phyloP scores from a whole-genome alignment of 2,797 vertebrate genomes.

The Aplochiton taeniatus region DNA sequence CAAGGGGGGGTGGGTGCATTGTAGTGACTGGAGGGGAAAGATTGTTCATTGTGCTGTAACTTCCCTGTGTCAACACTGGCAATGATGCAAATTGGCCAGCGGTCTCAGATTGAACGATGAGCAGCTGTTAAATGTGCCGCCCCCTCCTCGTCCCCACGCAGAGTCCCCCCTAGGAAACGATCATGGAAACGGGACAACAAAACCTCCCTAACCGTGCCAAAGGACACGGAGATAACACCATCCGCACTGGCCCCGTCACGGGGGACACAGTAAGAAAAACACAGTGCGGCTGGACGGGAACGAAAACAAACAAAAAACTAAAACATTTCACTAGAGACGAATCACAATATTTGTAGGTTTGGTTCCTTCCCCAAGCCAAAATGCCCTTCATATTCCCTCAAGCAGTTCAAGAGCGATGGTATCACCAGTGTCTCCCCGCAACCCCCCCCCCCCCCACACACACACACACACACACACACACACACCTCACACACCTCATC shows the following conservation, averaged over 20 bases:
- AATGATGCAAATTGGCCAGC: slow-evolving; percentile 1
- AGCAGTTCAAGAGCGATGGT: no score
- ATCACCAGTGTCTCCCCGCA: no score
- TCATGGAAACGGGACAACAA: not conserved
- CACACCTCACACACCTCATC: not conserved
- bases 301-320: no score
- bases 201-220: not conserved
- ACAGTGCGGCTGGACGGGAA: no score
- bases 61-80: slow-evolving; percentile 1
- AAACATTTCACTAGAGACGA: no score
- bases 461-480: no score
- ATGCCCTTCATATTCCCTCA: no score
- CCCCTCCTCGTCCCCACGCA: not conserved
- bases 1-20: not conserved
- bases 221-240: no score
- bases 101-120: not conserved
- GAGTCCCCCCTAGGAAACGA: not conserved
- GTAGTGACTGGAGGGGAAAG: not conserved
- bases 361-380: no score
- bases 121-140: not conserved
- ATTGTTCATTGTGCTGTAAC: not conserved
- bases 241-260: not conserved
- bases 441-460: no score
- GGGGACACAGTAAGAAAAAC: not conserved
- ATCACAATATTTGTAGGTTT: no score